Percentiles rank a stretch among this genome's conserved stretches.
phyloP scores from a whole-genome alignment of 2,888 invertebrate species.

The Pachymerium ferrugineum region DNA sequence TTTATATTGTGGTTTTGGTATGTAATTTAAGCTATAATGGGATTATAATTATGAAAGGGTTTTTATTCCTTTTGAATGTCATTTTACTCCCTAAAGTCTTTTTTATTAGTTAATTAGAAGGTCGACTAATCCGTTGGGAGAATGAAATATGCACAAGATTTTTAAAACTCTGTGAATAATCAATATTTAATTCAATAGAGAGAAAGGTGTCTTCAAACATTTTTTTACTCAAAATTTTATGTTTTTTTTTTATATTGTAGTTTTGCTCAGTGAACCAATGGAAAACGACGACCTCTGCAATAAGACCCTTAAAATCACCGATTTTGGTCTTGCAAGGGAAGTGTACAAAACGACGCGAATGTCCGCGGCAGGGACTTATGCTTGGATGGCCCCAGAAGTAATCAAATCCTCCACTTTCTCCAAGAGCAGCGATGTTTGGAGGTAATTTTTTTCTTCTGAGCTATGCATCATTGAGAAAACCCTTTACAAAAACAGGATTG shows the following conservation, averaged over 20 bases:
- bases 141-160: no score
- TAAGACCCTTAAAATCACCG: slow-evolving; percentile 94
- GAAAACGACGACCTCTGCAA: slow-evolving; percentile 67
- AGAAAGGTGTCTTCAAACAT: no score
- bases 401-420: slow-evolving; percentile 83
- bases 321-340: slow-evolving; percentile 92
- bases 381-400: slow-evolving; percentile 99
- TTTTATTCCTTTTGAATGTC: no score
- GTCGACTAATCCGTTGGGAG: no score
- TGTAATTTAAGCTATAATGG: background rate
- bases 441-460: slow-evolving; percentile 48
- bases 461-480: no score
- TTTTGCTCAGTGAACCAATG: slow-evolving; percentile 68
- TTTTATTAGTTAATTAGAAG: no score
- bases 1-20: background rate
- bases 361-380: slow-evolving; percentile 97
- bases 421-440: slow-evolving; percentile 96
- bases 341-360: slow-evolving; percentile 93
- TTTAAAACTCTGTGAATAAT: no score
- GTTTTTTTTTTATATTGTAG: slow-evolving; percentile 53
- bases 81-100: no score
- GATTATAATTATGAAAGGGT: background rate
- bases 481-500: no score
- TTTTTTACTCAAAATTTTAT: background rate
- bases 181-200: no score